Evolutionary conservation across 2,797 vertebrate species (phyloP), one percentile per base, ranked within the genome.

Genomic region (Dromococcyx pavoninus): DNA sequence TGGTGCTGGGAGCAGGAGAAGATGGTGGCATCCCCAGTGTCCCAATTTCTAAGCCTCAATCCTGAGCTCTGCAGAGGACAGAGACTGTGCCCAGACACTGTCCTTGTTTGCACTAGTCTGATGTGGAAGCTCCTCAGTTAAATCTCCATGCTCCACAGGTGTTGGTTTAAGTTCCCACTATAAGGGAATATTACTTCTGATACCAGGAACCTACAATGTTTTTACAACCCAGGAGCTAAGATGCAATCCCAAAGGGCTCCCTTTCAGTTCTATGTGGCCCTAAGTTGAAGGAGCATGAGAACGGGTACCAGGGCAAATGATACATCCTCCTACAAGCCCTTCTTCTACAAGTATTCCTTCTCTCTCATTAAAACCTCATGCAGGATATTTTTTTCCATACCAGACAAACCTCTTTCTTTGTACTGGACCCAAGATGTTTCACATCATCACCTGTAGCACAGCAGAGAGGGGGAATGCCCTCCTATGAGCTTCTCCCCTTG

Each of bases 11-110:
- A 92, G 88, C 88, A 83, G 89, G 90, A 93, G 32, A 61, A 57
- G 53, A 88, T 39, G 41, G 85, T 0, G 8, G 91, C 73, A 84
- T 78, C 88, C 70, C 86, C 0, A 0, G 27, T 65, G 89, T 88
- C 91, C 93, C 91, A 92, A 81, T 94, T 93, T 93, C 87, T 71
- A 64, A 91, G 46, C 57, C n/a, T 83, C 64, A 33, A 25, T 91
- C 78, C 50, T 82, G 69, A 80, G 65, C 46, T 88, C 54, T 87
- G 39, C 72, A 84, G 61, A 92, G 76, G 61, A 86, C 74, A 79
- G 62, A 79, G 57, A n/a, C 37, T 46, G 14, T 61, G 39, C n/a
- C 87, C 50, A 92, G 25, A 33, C 11, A 22, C 14, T 75, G 54
- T 32, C 89, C 76, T 80, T 77, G 61, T 57, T 69, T 73, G 56